A percentile compares a stretch with the other conserved stretches of the same genome.
These are phyloP conservation scores for Corvus hawaiiensis DNA, from an alignment of 2,113 vertebrate genomes.

Conservation along the genomic window DNA sequence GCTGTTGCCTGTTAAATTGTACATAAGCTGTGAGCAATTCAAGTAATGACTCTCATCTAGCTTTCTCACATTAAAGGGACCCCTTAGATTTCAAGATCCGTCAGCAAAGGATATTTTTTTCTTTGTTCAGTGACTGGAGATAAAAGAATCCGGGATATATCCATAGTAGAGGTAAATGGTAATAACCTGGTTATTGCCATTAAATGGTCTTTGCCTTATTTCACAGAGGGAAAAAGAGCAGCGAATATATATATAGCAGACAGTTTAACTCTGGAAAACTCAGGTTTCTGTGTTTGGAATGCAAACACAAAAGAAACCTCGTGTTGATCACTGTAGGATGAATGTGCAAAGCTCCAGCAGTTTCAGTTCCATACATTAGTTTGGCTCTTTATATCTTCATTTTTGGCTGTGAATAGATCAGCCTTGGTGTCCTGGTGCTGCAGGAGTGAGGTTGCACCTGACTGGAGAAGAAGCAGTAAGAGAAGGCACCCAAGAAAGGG, in stretches of 20 bases:
- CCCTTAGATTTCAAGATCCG: background rate
- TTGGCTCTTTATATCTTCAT: background rate
- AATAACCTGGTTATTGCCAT: background rate
- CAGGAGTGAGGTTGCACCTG: background rate
- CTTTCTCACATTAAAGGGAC: background rate
- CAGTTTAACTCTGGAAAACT: background rate
- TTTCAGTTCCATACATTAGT: background rate
- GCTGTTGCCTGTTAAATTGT: background rate
- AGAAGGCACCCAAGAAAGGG: background rate
- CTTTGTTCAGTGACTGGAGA: background rate
- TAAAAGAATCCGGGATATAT: background rate
- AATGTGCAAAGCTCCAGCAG: background rate
- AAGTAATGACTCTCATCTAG: background rate
- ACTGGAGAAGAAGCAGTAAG: background rate
- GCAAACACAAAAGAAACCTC: background rate
- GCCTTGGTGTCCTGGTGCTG: background rate
- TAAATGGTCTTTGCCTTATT: background rate
- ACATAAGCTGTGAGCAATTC: background rate
- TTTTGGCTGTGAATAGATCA: background rate
- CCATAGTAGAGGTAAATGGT: background rate
- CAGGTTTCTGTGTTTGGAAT: background rate
- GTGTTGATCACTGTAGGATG: background rate
- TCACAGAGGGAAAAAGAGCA: background rate
- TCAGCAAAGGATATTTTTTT: background rate
- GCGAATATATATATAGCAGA: background rate